phyloP scores from a whole-genome alignment of 2,113 vertebrate genomes.

The Marcusenius ussheri region DNA sequence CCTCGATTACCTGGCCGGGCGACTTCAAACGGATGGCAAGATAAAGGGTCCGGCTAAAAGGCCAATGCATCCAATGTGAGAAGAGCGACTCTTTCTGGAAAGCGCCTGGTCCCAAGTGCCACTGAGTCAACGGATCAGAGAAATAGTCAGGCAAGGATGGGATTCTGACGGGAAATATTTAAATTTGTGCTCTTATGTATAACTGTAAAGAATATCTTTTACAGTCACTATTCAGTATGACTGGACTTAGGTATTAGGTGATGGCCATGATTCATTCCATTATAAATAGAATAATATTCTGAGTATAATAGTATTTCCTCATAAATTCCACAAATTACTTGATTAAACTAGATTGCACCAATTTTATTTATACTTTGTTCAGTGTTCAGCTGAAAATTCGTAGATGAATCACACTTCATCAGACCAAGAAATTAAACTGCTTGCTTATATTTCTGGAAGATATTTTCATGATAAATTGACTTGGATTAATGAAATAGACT shows the following conservation, averaged over 20 bases:
- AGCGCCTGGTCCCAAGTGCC: too few relatives aligned
- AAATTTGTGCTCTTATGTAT: constrained; percentile 48
- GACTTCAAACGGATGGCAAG: neutral
- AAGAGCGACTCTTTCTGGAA: neutral
- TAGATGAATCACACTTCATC: neutral
- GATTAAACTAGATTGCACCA: neutral
- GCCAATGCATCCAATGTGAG: neutral
- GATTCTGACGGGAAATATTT: constrained; percentile 48
- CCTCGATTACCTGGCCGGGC: neutral
- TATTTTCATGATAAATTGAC: neutral
- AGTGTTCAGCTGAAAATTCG: neutral
- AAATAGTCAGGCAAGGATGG: constrained; percentile 16
- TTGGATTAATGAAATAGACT: neutral
- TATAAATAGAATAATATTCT: neutral
- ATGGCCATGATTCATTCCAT: neutral
- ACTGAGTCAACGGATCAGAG: neutral
- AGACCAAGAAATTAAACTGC: neutral
- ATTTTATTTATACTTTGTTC: neutral
- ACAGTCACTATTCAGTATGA: neutral
- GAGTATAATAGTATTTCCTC: neutral
- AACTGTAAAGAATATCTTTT: constrained; percentile 34
- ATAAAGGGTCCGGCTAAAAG: neutral
- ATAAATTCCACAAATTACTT: neutral
- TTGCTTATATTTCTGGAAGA: neutral
- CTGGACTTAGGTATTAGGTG: neutral